Conservation (phyloP, 2,113 vertebrate genomes). For the Puffinus mauretanicus region DNA sequence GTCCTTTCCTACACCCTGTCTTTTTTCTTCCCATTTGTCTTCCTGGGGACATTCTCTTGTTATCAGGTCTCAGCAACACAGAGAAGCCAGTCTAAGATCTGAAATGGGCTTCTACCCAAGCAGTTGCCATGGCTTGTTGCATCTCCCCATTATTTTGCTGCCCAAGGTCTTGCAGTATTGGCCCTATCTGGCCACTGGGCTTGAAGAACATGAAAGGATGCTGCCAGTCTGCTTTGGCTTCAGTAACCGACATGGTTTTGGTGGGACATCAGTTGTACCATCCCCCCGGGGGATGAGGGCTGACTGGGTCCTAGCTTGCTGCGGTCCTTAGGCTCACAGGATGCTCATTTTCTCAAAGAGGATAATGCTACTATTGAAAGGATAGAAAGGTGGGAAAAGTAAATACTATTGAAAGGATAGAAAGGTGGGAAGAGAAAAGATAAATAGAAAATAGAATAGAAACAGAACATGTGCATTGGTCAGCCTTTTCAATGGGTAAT, state of each 20-base stretch:
- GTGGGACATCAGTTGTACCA: neutral
- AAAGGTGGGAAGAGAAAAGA: neutral
- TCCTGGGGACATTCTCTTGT: neutral
- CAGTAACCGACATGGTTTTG: neutral
- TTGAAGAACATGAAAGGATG: neutral
- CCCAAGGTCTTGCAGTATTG: neutral
- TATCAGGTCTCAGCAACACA: neutral
- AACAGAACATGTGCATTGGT: neutral
- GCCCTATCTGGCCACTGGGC: neutral
- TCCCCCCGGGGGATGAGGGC: neutral
- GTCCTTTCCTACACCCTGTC: neutral
- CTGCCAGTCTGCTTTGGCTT: neutral
- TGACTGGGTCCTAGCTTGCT: neutral
- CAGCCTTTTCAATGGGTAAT: constrained; percentile 38
- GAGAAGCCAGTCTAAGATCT: neutral
- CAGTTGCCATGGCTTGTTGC: neutral
- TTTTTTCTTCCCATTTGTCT: neutral
- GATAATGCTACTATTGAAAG: neutral
- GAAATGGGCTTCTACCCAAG: neutral
- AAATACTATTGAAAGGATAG: neutral
- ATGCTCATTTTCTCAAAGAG: neutral
- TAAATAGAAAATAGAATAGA: neutral
- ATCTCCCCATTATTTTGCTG: fast-evolving
- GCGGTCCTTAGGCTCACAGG: neutral
- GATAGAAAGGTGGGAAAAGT: neutral